Base-by-base conservation (phyloP, 2,113 vertebrate species). In the Stigmatopora argus region DNA sequence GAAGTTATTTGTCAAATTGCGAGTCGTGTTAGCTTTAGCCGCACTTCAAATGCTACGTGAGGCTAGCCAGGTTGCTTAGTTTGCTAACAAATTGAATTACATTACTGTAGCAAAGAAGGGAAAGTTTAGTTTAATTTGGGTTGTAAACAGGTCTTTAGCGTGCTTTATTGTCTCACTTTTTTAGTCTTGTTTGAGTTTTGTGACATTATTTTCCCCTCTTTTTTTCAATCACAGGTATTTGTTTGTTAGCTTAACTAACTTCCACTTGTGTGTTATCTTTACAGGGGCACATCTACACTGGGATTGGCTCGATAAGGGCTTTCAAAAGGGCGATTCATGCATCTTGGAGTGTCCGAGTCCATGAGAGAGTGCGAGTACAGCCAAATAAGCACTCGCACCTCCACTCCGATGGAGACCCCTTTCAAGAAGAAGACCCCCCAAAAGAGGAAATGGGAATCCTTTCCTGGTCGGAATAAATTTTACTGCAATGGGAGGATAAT, bases 301-400 rank as follows among this genome's bases (percentile, higher is more conserved):
- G 80, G 83, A 71, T 80, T 77, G 63, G 59, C 62, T 70, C 74
- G 72, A 45, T 73, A 73, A 72, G 76, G 49, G 57, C 71, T 67
- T 73, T 72, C 67, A 41, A 58, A 75, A 58, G 69, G 52, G 69
- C 65, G 8, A 59, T 80, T 80, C 78, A 97, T 97, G 96, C 94
- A 94, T 94, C 93, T 96, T 81, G 94, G 94, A 87, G 92, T 92
- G 70, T 92, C 94, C 82, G 95, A 95, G 91, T 94, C 95, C 89
- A 95, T 94, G 94, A 93, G 93, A 93, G 95, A 98, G 91, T 97
- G 95, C 86, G 94, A 97, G 87, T 98, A 98, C 90, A 96, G 96
- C 84, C 94, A 99, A 83, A 96, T 98, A 84, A 95, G 94, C 90
- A 98, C 95, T 81, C 94, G 93, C 85, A 95, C 92, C 90, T 94